Conservation (phyloP, 2,113 vertebrate species). For the Caloenas nicobarica region DNA sequence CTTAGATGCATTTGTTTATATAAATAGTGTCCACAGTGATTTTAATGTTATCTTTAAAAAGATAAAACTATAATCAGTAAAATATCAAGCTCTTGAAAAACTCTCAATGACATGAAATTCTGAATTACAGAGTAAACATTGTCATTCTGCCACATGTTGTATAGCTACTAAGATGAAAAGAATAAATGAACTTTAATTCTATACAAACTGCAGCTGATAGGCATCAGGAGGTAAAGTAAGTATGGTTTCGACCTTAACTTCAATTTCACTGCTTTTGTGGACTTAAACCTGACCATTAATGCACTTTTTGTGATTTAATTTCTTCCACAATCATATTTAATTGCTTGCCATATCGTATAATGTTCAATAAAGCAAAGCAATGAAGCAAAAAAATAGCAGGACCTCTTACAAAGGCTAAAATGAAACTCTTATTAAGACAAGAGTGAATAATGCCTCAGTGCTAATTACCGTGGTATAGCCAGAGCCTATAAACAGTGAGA, state of each 20-base stretch:
- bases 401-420: conserved; percentile 65
- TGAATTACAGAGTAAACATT: not conserved
- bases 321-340: conserved; percentile 68
- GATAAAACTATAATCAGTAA: not conserved
- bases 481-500: conserved; percentile 58
- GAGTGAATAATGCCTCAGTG: conserved; percentile 63
- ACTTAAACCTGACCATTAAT: conserved; percentile 56
- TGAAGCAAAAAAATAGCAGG: conserved; percentile 71
- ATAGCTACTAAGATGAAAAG: not conserved
- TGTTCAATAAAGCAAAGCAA: conserved; percentile 73
- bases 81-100: not conserved
- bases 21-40: not conserved
- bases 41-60: not conserved
- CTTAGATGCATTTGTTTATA: not conserved
- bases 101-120: not conserved
- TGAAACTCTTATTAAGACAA: conserved; percentile 55
- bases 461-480: conserved; percentile 60
- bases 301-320: conserved; percentile 67
- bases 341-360: conserved; percentile 54
- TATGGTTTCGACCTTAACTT: conserved; percentile 29
- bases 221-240: not conserved
- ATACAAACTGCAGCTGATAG: not conserved
- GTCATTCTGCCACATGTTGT: not conserved
- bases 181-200: not conserved
- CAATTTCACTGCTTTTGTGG: conserved; percentile 26